Conservation (phyloP, 2,888 invertebrate species). For the Notodonta ziczac region DNA sequence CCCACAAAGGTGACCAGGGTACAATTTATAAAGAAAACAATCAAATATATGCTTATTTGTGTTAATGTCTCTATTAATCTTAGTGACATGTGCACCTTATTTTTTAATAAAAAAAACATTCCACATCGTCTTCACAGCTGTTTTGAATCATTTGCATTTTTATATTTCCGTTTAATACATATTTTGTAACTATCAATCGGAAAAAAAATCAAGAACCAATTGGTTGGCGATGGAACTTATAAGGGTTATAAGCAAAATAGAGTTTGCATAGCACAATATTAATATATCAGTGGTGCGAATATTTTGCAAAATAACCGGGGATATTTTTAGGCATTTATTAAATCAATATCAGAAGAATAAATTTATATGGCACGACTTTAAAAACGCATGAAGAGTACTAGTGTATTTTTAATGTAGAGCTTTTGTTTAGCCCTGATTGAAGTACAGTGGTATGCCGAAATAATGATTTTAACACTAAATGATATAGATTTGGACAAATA, state of each 20-base stretch:
- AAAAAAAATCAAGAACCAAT: not conserved
- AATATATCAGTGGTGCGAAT: not conserved
- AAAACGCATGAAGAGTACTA: no score
- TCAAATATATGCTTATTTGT: conserved; percentile 69
- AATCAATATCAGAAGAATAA: no score
- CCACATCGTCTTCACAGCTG: conserved; percentile 55
- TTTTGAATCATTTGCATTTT: conserved; percentile 67
- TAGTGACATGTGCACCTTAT: conserved; percentile 59
- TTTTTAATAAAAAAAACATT: conserved; percentile 39
- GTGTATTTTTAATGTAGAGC: not conserved
- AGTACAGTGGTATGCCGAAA: no score
- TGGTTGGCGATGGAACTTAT: not conserved
- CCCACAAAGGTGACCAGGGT: conserved; percentile 61
- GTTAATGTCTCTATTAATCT: conserved; percentile 79
- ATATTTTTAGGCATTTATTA: no score
- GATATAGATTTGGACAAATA: no score
- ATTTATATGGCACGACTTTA: no score
- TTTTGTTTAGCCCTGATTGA: not conserved
- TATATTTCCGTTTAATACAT: conserved; percentile 54
- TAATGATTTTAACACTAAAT: no score
- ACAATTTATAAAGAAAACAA: conserved; percentile 56
- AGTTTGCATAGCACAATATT: not conserved
- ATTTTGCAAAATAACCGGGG: no score
- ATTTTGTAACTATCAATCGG: conserved; percentile 21
- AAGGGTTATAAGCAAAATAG: not conserved